Evolutionary conservation across 2,888 invertebrate species (phyloP).

Genomic region (Athalia rosae): DNA sequence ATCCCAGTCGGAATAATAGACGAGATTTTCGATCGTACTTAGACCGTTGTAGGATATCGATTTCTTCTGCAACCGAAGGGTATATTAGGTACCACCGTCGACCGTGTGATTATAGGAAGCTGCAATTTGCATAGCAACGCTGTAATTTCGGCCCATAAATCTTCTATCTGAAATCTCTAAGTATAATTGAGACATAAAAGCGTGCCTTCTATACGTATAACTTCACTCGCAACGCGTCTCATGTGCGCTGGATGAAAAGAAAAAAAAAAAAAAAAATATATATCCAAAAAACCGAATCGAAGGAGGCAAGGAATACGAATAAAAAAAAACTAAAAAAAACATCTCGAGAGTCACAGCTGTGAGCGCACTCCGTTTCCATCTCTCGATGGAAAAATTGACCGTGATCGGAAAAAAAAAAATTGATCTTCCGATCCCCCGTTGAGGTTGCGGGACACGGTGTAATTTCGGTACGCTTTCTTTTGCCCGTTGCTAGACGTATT

Average conservation of each 20-base stretch:
- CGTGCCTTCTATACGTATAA: constrained; percentile 47
- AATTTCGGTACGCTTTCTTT: no score
- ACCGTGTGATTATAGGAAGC: constrained; percentile 53
- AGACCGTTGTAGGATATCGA: constrained; percentile 30
- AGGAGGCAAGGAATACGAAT: no score
- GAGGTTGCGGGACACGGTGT: no score
- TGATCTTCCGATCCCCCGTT: no score
- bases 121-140: constrained; percentile 59
- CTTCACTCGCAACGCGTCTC: no score
- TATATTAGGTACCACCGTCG: background rate
- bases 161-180: constrained; percentile 56
- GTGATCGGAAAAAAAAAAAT: no score
- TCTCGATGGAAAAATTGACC: no score
- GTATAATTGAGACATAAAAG: constrained; percentile 61
- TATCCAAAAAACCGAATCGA: background rate
- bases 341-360: no score
- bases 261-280: constrained; percentile 7
- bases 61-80: constrained; percentile 28
- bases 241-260: constrained; percentile 3
- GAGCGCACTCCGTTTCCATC: no score
- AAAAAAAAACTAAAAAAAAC: no score
- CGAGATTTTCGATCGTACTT: constrained; percentile 20
- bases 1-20: background rate
- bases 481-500: no score
- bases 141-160: constrained; percentile 60